A percentile compares a stretch with the other conserved stretches of the same genome.
Evolutionary conservation across 1,140 invertebrate species (phyloP).

Genomic region (Helicoverpa armigera): DNA sequence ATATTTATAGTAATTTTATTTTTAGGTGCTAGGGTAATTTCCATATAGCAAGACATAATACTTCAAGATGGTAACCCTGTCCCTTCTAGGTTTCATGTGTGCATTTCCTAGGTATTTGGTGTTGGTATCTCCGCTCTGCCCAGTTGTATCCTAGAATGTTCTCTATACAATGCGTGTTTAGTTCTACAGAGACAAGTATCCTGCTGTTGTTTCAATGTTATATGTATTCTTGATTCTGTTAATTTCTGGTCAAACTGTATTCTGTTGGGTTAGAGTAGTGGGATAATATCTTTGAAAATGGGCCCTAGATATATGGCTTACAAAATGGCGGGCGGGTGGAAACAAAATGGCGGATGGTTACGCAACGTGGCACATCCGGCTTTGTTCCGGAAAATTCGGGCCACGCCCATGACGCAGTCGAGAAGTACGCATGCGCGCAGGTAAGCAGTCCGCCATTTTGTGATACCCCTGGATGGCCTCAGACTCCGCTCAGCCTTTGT

Average conservation of each 20-base stretch:
- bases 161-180: constrained; percentile 30
- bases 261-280: background rate
- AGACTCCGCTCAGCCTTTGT: background rate
- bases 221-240: constrained; percentile 41
- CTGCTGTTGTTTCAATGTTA: constrained; percentile 38
- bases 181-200: constrained; percentile 8
- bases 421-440: constrained; percentile 5
- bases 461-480: background rate
- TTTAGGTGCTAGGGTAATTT: background rate
- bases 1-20: background rate
- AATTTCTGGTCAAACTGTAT: constrained; percentile 27
- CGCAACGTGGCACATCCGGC: background rate
- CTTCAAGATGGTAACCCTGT: constrained; percentile 45
- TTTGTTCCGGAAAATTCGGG: background rate
- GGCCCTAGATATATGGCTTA: background rate
- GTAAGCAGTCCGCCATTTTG: background rate
- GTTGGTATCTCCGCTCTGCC: constrained; percentile 28
- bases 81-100: constrained; percentile 44
- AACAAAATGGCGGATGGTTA: constrained; percentile 7
- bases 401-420: background rate
- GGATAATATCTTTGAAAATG: background rate
- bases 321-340: background rate
- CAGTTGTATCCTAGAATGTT: constrained; percentile 37
- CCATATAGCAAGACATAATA: constrained; percentile 15
- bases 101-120: constrained; percentile 39